Evolutionary conservation across 2,888 invertebrate species (phyloP), one percentile per base, ranked within the genome.

Genomic region (Gibbula magus): DNA sequence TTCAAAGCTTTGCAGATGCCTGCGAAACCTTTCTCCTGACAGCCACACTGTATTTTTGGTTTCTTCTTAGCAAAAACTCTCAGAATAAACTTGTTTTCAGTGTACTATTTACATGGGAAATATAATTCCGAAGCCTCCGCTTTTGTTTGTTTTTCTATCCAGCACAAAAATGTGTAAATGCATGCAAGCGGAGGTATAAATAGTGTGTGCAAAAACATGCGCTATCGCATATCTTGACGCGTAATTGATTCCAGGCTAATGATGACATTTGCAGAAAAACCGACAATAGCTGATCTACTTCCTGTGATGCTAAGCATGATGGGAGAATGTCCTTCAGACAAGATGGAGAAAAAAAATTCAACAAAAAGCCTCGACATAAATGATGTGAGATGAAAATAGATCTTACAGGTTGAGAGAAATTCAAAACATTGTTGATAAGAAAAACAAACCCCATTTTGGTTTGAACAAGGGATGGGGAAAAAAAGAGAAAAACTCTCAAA

Each of bases 301-400:
- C 45, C 45, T 45, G 45, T 45, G 45, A 45, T 45, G 45, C 45
- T 45, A 45, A 45, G 45, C 45, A 45, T 45, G 45, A 45, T 45
- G 45, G 45, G 45, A 45, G 45, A 45, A 45, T 10, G 45, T 45
- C 45, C 45, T 45, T 45, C 45, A 45, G 45, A 45, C 45, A 45
- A 45, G 45, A 45, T 45, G 45, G 45, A 35, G 35, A 70, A 20
- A 66, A 35, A 56, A 56, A 25, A 35, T 18, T 70, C 3, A 39
- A 20, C 20, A 70, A 70, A 70, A 70, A 70, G 10, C 35, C 35
- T 16, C 70, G 39, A 13, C 45, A 45, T 45, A 70, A 70, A 70
- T 18, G 70, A 70, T 70, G 70, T 35, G 16, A 20, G 35, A 35
- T 35, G 35, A 70, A 70, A 70, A 70, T 70, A 70, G 70, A 20